A percentile compares a stretch with the other conserved stretches of the same genome.
phyloP scores from a whole-genome alignment of 1,140 invertebrate species.

The Pinna nobilis region DNA sequence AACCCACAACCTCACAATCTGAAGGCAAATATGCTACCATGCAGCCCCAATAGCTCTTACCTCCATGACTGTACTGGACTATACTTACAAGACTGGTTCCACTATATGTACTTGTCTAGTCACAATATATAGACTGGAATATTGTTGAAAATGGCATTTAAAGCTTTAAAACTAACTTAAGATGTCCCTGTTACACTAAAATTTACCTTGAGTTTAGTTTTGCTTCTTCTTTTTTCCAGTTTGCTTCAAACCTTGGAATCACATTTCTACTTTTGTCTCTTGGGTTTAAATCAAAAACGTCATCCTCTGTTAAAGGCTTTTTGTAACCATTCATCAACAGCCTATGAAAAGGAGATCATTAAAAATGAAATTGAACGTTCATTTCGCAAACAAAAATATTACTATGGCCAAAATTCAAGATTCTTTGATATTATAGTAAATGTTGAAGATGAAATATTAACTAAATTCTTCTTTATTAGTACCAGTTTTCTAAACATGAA shows the following conservation, averaged over 20 bases:
- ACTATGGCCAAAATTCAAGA: too few relatives aligned
- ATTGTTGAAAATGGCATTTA: neutral
- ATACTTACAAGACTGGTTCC: neutral
- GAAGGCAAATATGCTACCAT: too few relatives aligned
- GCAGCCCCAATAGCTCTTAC: neutral
- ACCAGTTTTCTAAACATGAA: too few relatives aligned
- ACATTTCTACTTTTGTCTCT: constrained; percentile 87
- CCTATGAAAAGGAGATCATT: constrained; percentile 22
- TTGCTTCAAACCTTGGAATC: constrained; percentile 88
- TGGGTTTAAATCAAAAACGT: constrained; percentile 92
- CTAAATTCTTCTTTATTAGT: too few relatives aligned
- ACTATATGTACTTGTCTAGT: neutral
- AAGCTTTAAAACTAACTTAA: neutral
- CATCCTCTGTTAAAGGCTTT: constrained; percentile 85
- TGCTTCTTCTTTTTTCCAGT: constrained; percentile 81
- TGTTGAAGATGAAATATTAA: too few relatives aligned
- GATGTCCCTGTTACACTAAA: neutral
- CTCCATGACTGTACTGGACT: neutral
- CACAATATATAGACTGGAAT: neutral
- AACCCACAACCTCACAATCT: too few relatives aligned
- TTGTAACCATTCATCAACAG: constrained; percentile 50
- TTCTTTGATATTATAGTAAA: too few relatives aligned
- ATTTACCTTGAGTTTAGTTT: constrained; percentile 35
- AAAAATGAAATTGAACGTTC: neutral
- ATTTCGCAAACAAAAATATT: neutral